Evolutionary conservation across 2,888 invertebrate genomes (phyloP).

Genomic region (Ommatoiulus sabulosus): DNA sequence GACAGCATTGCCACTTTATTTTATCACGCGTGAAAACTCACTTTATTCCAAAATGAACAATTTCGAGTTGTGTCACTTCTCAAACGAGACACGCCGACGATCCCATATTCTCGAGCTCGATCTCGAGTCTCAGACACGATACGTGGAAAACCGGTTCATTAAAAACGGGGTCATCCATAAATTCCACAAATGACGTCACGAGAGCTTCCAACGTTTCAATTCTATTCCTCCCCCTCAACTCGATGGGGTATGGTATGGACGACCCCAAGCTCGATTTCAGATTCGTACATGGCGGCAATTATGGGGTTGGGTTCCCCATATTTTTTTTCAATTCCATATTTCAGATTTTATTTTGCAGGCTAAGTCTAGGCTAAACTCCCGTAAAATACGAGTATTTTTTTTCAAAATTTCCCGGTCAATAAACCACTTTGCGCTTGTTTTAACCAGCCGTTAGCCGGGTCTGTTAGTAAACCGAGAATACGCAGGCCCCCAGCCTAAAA

Average conservation of each 20-base stretch:
- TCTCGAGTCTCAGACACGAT: neutral
- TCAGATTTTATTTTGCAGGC: neutral
- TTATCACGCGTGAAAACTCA: no score
- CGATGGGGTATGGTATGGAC: neutral
- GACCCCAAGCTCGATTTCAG: neutral
- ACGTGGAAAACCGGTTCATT: neutral
- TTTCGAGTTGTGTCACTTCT: no score
- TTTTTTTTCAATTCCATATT: neutral
- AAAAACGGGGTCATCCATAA: neutral
- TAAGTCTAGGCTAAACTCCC: neutral
- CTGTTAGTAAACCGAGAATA: neutral
- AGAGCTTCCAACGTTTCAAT: neutral
- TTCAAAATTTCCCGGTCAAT: neutral
- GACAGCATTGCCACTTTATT: no score
- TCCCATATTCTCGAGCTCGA: neutral
- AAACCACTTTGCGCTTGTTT: neutral
- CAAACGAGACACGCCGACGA: neutral
- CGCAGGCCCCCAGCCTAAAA: neutral
- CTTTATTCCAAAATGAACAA: no score
- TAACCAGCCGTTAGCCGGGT: conserved; percentile 26
- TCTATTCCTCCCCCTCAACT: neutral
- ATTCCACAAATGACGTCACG: neutral
- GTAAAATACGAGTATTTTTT: no score
- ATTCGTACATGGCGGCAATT: neutral
- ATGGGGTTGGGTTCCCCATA: neutral